phyloP scores from a whole-genome alignment of 2,888 invertebrate species.

The Prenolepis imparis region DNA sequence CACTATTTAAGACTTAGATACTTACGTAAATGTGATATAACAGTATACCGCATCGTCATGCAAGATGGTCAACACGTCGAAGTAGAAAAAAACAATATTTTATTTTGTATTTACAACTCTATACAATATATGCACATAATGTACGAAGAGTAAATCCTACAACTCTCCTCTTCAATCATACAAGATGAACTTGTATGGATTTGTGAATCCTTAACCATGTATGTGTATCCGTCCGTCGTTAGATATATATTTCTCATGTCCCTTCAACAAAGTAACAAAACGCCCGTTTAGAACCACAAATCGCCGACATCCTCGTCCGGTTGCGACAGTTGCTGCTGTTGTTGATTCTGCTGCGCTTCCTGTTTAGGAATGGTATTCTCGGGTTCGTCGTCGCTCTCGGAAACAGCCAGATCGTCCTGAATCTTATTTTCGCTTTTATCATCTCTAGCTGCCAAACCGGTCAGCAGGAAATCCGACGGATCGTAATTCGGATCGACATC shows the following conservation, averaged over 20 bases:
- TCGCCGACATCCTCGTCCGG: conserved; percentile 87
- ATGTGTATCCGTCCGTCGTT: neutral
- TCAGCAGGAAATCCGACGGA: conserved; percentile 93
- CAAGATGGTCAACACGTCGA: neutral
- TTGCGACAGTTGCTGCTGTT: conserved; percentile 73
- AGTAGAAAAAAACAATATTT: conserved; percentile 51
- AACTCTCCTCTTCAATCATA: conserved; percentile 39
- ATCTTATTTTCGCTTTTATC: conserved; percentile 88
- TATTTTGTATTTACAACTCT: conserved; percentile 66
- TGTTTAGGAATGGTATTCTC: conserved; percentile 77
- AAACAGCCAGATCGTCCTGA: conserved; percentile 92
- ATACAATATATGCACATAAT: conserved; percentile 61
- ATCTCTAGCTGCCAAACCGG: conserved; percentile 86
- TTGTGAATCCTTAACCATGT: conserved; percentile 6
- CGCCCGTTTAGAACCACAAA: conserved; percentile 88
- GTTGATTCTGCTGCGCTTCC: conserved; percentile 63
- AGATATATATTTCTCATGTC: conserved; percentile 45
- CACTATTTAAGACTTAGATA: neutral
- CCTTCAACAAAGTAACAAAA: conserved; percentile 24
- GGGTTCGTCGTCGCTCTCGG: conserved; percentile 92
- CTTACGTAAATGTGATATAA: neutral
- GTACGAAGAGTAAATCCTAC: conserved; percentile 39
- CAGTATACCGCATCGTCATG: neutral
- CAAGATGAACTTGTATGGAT: conserved; percentile 38
- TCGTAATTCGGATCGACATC: conserved; percentile 94